Evolutionary conservation across 2,113 vertebrate species (phyloP).

Genomic region (Rhinolophus sinicus): DNA sequence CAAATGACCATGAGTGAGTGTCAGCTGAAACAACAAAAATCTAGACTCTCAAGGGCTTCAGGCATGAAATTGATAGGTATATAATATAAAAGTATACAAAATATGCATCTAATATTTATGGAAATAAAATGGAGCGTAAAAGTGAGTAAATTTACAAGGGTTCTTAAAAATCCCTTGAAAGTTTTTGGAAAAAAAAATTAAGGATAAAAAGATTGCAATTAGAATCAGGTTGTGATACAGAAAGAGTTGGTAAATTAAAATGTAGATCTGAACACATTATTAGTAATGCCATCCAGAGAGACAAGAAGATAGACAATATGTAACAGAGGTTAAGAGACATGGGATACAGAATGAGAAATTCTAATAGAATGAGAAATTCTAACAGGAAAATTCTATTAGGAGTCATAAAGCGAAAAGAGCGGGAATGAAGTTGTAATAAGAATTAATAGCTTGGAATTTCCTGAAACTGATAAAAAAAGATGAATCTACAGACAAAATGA

Average conservation of each 20-base stretch:
- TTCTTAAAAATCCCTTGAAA: not conserved
- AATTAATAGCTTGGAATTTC: not conserved
- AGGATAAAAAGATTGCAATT: slow-evolving; percentile 12
- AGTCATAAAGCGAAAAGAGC: not conserved
- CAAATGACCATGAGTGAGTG: not conserved
- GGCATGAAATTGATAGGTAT: not conserved
- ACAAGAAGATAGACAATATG: not conserved
- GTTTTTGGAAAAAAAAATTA: not conserved
- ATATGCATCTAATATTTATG: not conserved
- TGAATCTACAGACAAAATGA: not conserved
- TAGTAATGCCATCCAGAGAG: not conserved
- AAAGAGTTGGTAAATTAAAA: not conserved
- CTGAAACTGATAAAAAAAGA: not conserved
- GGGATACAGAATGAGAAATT: not conserved
- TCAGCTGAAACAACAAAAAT: not conserved
- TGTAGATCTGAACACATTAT: not conserved
- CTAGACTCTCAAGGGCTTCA: not conserved
- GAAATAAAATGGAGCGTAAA: not conserved
- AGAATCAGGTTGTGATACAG: not conserved
- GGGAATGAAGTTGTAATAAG: not conserved
- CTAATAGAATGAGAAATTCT: not conserved
- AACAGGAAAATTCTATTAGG: not conserved
- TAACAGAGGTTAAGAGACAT: not conserved
- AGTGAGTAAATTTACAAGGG: not conserved
- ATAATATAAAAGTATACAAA: not conserved